These are phyloP conservation scores for Drosophila emarginata DNA, from an alignment of 2,888 invertebrate genomes.

Conservation along the genomic window DNA sequence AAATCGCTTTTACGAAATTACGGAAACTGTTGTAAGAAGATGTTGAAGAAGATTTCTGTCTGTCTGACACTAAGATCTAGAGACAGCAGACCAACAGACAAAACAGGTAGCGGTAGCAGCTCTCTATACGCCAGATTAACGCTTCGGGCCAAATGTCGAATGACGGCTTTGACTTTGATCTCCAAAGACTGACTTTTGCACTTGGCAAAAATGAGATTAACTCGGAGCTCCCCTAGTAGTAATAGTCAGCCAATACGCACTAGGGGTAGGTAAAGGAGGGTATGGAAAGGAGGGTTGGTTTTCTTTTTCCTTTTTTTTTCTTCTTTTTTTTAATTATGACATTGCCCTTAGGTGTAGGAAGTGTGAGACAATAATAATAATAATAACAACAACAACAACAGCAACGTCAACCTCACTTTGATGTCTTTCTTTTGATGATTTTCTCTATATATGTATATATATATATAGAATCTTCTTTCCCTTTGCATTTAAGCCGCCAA, in stretches of 20 bases:
- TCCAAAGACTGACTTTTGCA: constrained; percentile 66
- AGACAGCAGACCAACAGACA: constrained; percentile 43
- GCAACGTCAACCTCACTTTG: constrained; percentile 44
- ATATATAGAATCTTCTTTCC: constrained; percentile 19
- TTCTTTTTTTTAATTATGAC: constrained; percentile 24
- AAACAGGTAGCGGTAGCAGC: constrained; percentile 61
- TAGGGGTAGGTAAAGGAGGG: constrained; percentile 1
- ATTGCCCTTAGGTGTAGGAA: constrained; percentile 42
- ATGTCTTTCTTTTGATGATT: constrained; percentile 45
- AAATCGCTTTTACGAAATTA: constrained; percentile 67
- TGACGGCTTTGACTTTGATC: constrained; percentile 62
- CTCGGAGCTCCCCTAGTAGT: not conserved
- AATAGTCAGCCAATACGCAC: not conserved
- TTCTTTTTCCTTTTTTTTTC: not conserved
- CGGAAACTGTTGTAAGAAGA: constrained; percentile 68
- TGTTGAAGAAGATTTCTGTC: constrained; percentile 13
- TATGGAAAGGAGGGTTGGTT: constrained; percentile 3
- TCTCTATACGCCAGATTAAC: constrained; percentile 51
- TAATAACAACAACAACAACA: constrained; percentile 33
- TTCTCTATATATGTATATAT: not conserved
- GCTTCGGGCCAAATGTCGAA: constrained; percentile 44
- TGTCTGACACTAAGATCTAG: constrained; percentile 14
- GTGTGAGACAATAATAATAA: constrained; percentile 53
- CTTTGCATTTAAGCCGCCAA: constrained; percentile 60
- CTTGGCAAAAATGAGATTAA: constrained; percentile 50